Evolutionary conservation across 2,113 vertebrate species (phyloP).

Genomic region (Atherinomorus stipes): DNA sequence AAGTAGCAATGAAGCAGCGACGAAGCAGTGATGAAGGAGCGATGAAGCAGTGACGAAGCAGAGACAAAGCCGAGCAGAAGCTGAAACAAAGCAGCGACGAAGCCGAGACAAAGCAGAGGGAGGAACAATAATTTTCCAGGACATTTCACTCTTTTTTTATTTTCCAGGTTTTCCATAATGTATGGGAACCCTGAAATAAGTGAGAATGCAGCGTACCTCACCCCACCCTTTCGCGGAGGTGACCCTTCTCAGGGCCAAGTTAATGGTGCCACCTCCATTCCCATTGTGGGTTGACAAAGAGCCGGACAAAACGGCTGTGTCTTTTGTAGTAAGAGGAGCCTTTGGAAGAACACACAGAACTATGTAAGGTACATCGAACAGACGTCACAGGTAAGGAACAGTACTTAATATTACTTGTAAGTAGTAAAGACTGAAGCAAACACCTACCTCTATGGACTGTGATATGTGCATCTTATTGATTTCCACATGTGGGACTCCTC

Average conservation of each 20-base stretch:
- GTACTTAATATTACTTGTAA: neutral
- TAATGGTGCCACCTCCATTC: conserved; percentile 95
- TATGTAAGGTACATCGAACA: neutral
- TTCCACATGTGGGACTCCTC: conserved; percentile 92
- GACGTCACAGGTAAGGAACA: neutral
- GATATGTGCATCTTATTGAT: conserved; percentile 99
- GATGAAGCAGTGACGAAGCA: too few relatives aligned
- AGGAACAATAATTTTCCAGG: too few relatives aligned
- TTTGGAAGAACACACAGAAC: conserved; percentile 53
- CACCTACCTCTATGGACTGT: conserved; percentile 95
- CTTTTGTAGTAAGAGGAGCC: conserved; percentile 95
- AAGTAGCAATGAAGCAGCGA: too few relatives aligned
- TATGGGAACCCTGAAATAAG: too few relatives aligned
- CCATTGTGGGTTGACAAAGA: conserved; percentile 98
- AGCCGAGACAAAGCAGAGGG: too few relatives aligned
- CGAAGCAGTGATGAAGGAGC: too few relatives aligned
- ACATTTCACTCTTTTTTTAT: too few relatives aligned
- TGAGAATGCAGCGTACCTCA: conserved; percentile 82
- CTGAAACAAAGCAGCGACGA: too few relatives aligned
- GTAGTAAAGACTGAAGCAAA: neutral
- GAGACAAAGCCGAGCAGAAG: too few relatives aligned
- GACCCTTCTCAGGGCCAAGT: conserved; percentile 90
- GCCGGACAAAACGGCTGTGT: conserved; percentile 95
- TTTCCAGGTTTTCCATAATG: too few relatives aligned
- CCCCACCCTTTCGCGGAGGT: conserved; percentile 96